Conservation (phyloP, 2,797 vertebrate species). For the Bradypodion ventrale region DNA sequence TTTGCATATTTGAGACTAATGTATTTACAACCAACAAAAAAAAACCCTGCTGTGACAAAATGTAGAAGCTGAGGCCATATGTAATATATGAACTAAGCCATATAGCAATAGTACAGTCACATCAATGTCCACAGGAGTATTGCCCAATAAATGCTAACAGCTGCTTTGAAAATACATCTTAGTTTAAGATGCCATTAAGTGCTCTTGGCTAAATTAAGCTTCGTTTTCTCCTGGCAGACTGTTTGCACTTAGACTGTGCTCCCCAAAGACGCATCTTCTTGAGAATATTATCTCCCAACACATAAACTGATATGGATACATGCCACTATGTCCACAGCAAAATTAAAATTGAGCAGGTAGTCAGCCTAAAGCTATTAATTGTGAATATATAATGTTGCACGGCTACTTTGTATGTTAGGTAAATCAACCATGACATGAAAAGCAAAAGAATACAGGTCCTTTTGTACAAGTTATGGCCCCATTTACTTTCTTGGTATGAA, state of each 20-base stretch:
- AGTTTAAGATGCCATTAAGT: neutral
- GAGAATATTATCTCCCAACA: neutral
- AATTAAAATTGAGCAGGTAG: neutral
- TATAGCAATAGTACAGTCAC: neutral
- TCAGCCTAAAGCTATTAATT: neutral
- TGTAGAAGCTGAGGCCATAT: neutral
- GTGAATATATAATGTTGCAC: neutral
- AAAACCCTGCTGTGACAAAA: neutral
- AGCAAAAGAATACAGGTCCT: neutral
- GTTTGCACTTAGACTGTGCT: neutral
- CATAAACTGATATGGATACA: neutral
- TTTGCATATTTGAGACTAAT: neutral
- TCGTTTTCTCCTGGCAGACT: neutral
- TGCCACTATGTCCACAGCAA: neutral
- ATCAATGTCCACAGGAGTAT: neutral
- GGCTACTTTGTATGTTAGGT: neutral
- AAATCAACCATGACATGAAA: neutral
- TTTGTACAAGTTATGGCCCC: neutral
- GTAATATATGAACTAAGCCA: neutral
- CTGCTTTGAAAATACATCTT: neutral
- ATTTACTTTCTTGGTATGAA: neutral
- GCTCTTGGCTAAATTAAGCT: neutral
- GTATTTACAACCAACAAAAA: neutral
- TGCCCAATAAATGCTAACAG: neutral
- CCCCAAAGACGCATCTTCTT: slow-evolving; percentile 5